Evolutionary conservation across 2,888 invertebrate species (phyloP).

Genomic region (Biston stratarius): DNA sequence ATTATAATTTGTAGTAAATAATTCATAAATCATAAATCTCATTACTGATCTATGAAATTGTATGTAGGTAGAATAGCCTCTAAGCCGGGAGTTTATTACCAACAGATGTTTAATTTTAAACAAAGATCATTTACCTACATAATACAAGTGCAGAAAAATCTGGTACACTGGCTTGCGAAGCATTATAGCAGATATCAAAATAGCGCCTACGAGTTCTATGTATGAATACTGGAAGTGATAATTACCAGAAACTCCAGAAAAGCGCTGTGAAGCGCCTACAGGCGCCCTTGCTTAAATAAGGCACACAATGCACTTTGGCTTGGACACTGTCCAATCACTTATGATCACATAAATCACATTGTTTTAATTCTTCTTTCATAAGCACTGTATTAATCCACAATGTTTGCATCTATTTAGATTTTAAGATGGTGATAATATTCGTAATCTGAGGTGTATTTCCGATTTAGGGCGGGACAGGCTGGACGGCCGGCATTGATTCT

Average conservation of each 20-base stretch:
- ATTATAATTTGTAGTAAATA: neutral
- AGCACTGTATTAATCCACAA: slow-evolving; percentile 47
- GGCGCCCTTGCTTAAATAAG: slow-evolving; percentile 59
- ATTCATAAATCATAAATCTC: too few relatives aligned
- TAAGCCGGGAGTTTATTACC: neutral
- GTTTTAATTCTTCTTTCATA: slow-evolving; percentile 51
- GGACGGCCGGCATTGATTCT: slow-evolving; percentile 61
- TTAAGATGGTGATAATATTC: slow-evolving; percentile 50
- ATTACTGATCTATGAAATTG: neutral
- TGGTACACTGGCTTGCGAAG: neutral
- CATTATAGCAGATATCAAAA: neutral
- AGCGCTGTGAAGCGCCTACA: slow-evolving; percentile 44
- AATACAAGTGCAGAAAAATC: neutral
- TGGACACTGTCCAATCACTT: slow-evolving; percentile 70
- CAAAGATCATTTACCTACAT: neutral
- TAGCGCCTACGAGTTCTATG: neutral
- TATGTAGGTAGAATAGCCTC: slow-evolving; percentile 1
- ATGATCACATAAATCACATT: slow-evolving; percentile 55
- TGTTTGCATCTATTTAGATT: slow-evolving; percentile 42
- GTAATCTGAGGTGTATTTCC: slow-evolving; percentile 54
- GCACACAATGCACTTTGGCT: slow-evolving; percentile 72
- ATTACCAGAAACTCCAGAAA: slow-evolving; percentile 64
- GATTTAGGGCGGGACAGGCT: slow-evolving; percentile 64
- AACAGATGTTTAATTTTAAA: slow-evolving; percentile 9
- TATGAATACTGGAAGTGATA: slow-evolving; percentile 33